Evolutionary conservation across 2,888 invertebrate genomes (phyloP), one percentile per base, ranked within the genome.

Genomic region (Cabera pusaria): DNA sequence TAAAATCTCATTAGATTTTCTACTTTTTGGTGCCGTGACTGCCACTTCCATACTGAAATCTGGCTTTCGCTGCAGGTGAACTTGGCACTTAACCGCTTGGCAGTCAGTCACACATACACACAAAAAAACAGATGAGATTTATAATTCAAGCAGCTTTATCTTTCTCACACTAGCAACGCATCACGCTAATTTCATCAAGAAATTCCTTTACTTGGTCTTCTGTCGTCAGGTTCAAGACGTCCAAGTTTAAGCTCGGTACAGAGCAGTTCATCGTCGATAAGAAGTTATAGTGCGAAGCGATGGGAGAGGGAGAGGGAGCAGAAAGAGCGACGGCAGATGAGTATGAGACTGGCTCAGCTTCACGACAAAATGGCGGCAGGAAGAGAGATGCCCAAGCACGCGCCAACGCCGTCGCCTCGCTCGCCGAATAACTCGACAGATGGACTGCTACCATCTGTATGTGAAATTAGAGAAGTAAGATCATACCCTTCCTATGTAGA

Each of bases 211-310:
- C 38, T 40, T 43, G 32, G 29, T 9, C 21, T 47, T 11, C 22
- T 21, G 47, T 40, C 55, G 51, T n/a, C 83, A 96, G 96, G 95
- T 91, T 95, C 95, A 72, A 91, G 96, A 90, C 93, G 96, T 90
- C 95, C 96, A 88, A 95, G 96, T 91, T 89, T 96, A 90, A 94
- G 93, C 56, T 96, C 96, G 50, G 91, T 96, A 63, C 96, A 96
- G 75, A 96, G 96, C 90, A 94, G 93, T 73, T 93, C 93, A 59
- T 95, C 94, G 45, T 96, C 96, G 29, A 92, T 95, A 49, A 92
- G 94, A 70, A 96, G 95, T 80, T 96, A 95, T 82, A 95, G 95
- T 69, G 91, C 94, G 56, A 92, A 93, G 72, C 90, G 94, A 49
- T 94, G 95, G 80, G 96, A 96, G 73, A 91, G 93, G 56, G 96